Evolutionary conservation across 2,113 vertebrate species (phyloP).

Genomic region (Pimephales promelas): DNA sequence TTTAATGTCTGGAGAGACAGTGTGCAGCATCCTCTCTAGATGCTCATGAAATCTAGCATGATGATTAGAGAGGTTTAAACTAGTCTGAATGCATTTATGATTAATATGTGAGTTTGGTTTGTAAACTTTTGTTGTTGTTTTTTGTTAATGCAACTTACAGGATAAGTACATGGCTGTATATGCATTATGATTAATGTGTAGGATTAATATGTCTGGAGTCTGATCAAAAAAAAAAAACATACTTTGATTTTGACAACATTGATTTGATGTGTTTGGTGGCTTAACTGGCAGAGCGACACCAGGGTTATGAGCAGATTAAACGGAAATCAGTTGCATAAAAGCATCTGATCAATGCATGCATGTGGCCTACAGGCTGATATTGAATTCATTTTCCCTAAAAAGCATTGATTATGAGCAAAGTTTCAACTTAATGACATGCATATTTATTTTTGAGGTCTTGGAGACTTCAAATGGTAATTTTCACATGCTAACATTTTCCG

Average conservation of each 20-base stretch:
- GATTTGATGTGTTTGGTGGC: neutral
- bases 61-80: neutral
- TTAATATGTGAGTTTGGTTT: neutral
- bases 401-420: neutral
- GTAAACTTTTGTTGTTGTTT: neutral
- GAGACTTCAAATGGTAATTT: too few species aligned
- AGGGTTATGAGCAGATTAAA: neutral
- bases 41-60: neutral
- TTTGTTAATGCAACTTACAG: neutral
- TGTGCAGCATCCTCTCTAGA: neutral
- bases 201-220: neutral
- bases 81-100: neutral
- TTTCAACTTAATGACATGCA: neutral
- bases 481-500: neutral
- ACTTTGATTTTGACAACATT: neutral
- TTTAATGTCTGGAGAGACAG: constrained; percentile 14
- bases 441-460: neutral
- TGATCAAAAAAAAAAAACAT: too few species aligned
- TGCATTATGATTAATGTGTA: neutral
- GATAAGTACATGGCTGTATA: neutral
- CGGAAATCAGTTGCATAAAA: neutral
- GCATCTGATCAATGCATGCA: neutral
- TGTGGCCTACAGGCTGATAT: neutral
- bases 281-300: neutral
- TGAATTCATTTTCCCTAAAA: neutral